Percentiles rank a stretch among this genome's conserved stretches.
phyloP scores from a whole-genome alignment of 2,888 invertebrate species.

The Didymodactylos carnosus region DNA sequence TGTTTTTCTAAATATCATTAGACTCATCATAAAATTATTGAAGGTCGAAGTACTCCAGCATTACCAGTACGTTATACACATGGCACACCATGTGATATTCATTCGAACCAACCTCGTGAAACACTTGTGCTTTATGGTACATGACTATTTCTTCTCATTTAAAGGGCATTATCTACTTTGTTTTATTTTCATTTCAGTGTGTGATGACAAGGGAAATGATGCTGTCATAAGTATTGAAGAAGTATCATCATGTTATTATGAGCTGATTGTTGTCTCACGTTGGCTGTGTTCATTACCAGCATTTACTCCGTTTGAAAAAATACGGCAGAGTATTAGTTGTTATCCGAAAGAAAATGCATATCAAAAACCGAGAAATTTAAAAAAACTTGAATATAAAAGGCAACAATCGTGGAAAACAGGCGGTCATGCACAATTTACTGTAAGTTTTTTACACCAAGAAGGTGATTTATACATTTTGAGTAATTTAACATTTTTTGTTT shows the following conservation, averaged over 20 bases:
- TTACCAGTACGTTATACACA: slow-evolving; percentile 9
- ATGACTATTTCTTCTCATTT: background rate
- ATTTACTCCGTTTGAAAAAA: slow-evolving; percentile 1
- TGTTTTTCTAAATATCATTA: background rate
- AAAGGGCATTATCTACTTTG: too few species aligned
- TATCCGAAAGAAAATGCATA: background rate
- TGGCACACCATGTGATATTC: slow-evolving; percentile 12
- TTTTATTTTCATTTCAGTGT: background rate
- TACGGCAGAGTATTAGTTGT: background rate
- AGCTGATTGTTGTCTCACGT: slow-evolving; percentile 7
- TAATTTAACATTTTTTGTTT: background rate
- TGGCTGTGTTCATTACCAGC: slow-evolving; percentile 6
- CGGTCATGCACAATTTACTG: background rate
- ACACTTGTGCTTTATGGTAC: slow-evolving; percentile 8
- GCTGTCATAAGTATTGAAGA: slow-evolving; percentile 8
- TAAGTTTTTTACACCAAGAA: too few species aligned
- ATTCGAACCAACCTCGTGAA: slow-evolving; percentile 3
- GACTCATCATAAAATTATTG: slow-evolving; percentile 3
- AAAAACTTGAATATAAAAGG: slow-evolving; percentile 1
- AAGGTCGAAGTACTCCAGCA: background rate
- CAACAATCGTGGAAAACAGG: background rate
- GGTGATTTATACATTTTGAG: background rate
- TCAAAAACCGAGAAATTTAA: background rate
- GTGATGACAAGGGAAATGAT: slow-evolving; percentile 13
- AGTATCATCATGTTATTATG: slow-evolving; percentile 10